phyloP scores from a whole-genome alignment of 2,113 vertebrate genomes.

The Hemiscyllium ocellatum region DNA sequence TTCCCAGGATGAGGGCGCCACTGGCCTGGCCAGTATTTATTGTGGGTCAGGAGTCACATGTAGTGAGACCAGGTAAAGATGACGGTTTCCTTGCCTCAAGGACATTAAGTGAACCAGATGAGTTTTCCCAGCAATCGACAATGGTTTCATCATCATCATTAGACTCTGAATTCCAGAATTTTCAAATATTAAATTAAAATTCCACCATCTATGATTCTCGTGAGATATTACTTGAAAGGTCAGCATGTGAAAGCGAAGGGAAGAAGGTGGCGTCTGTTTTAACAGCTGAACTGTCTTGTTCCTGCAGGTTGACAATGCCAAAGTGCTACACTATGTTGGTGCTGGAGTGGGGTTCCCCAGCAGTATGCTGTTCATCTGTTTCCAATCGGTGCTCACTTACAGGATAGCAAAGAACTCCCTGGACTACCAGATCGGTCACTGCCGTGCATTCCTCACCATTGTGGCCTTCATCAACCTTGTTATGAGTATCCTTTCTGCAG shows the following conservation, averaged over 20 bases:
- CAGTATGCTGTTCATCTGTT: slow-evolving; percentile 73
- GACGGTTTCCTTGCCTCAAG: too few relatives aligned
- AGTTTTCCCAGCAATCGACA: too few relatives aligned
- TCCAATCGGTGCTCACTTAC: slow-evolving; percentile 76
- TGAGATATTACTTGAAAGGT: background rate
- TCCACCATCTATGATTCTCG: too few relatives aligned
- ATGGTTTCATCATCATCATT: too few relatives aligned
- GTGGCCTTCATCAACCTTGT: slow-evolving; percentile 67
- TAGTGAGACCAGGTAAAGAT: too few relatives aligned
- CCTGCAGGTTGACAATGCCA: slow-evolving; percentile 71
- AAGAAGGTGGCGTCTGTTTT: slow-evolving; percentile 34
- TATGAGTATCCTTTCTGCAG: slow-evolving; percentile 72
- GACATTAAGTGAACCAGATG: too few relatives aligned
- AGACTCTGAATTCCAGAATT: too few relatives aligned
- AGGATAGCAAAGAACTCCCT: slow-evolving; percentile 69
- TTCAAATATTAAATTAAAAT: too few relatives aligned
- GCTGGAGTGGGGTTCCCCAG: slow-evolving; percentile 76
- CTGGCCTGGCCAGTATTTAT: too few relatives aligned
- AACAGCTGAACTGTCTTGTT: slow-evolving; percentile 23
- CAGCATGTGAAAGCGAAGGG: background rate
- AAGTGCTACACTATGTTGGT: slow-evolving; percentile 75
- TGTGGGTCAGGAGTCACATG: too few relatives aligned
- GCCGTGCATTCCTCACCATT: slow-evolving; percentile 61
- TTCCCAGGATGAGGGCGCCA: too few relatives aligned
- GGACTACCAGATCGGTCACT: slow-evolving; percentile 65